Percentiles rank a stretch among this genome's conserved stretches.
Evolutionary conservation across 2,113 vertebrate genomes (phyloP).

Genomic region (Aldabrachelys gigantea): DNA sequence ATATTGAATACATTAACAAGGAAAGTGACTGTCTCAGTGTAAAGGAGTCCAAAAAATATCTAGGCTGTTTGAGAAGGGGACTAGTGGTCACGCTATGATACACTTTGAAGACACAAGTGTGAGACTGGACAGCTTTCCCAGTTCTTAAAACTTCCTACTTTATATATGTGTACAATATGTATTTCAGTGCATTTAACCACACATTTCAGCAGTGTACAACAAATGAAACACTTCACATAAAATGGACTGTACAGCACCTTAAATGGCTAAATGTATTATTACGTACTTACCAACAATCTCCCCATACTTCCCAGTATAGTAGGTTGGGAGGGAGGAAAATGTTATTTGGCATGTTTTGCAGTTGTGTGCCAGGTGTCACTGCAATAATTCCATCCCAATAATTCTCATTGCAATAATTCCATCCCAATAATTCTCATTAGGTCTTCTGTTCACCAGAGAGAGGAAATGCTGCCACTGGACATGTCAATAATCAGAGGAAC

Average conservation of each 20-base stretch:
- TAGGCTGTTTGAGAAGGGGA: not conserved
- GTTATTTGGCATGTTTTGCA: too few relatives aligned
- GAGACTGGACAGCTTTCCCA: not conserved
- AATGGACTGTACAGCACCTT: not conserved
- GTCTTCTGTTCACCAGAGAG: not conserved
- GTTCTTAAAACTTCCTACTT: not conserved
- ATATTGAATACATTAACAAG: not conserved
- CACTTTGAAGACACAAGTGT: not conserved
- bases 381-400: not conserved
- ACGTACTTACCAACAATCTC: not conserved
- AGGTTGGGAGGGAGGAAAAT: too few relatives aligned
- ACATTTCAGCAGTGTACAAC: not conserved
- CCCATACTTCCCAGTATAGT: too few relatives aligned
- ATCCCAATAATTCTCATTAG: not conserved
- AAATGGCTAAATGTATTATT: not conserved
- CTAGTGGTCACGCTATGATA: not conserved
- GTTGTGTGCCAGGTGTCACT: not conserved
- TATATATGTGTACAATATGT: not conserved
- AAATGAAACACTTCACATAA: not conserved
- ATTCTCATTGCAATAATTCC: not conserved
- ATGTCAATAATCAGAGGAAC: too few relatives aligned
- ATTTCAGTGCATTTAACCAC: not conserved
- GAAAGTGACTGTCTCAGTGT: not conserved
- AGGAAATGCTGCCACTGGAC: too few relatives aligned
- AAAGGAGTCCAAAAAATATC: not conserved